phyloP scores from a whole-genome alignment of 2,888 invertebrate genomes.

The Boloria euphrosyne region DNA sequence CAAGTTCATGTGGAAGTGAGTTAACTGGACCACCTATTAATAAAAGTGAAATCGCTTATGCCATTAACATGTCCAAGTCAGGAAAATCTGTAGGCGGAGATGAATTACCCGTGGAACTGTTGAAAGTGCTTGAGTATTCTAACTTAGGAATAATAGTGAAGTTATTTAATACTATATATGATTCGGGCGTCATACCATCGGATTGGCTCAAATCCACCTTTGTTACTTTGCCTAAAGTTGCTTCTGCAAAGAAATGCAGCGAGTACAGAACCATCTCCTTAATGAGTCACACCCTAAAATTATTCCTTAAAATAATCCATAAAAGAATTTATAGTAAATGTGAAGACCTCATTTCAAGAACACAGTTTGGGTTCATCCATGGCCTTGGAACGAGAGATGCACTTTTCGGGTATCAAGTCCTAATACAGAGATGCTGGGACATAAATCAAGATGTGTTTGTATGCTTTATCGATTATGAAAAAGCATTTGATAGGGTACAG shows the following conservation, averaged over 20 bases:
- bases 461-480: background rate
- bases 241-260: constrained; percentile 3
- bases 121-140: constrained; percentile 9
- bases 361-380: constrained; percentile 3
- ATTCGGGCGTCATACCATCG: constrained; percentile 10
- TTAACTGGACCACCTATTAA: background rate
- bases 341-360: background rate
- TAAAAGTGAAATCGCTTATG: constrained; percentile 7
- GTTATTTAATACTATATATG: constrained; percentile 10
- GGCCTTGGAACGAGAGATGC: constrained; percentile 15
- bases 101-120: constrained; percentile 10
- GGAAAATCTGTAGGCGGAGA: constrained; percentile 8
- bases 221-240: constrained; percentile 12
- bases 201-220: constrained; percentile 15
- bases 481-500: too few species aligned
- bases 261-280: constrained; percentile 18
- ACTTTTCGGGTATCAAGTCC: constrained; percentile 16
- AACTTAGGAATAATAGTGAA: constrained; percentile 6
- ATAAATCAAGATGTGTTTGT: constrained; percentile 7
- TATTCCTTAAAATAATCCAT: background rate
- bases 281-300: constrained; percentile 14
- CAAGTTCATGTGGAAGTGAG: constrained; percentile 3
- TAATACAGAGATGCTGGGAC: constrained; percentile 9
- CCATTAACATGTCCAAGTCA: constrained; percentile 10
- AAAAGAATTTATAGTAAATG: constrained; percentile 4